Base-by-base conservation (phyloP, 2,888 invertebrate genomes). In the Agrotis segetum region DNA sequence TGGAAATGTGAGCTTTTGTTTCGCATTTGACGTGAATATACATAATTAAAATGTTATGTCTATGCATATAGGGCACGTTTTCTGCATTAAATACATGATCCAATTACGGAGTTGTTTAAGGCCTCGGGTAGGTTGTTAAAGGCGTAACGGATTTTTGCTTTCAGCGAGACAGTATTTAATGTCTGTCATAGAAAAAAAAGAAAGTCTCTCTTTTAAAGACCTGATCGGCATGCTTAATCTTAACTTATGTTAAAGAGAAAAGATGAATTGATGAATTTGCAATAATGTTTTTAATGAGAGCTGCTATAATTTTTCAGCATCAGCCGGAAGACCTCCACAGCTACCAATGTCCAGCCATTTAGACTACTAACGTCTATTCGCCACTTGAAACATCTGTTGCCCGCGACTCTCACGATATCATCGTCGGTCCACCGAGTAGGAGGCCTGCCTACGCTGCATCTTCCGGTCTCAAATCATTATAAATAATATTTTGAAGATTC, bases 1-100 rank as follows among this genome's bases (percentile, higher is more conserved):
- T 85, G 82, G 87, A 88, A 87, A 89, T 87, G 88, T 85, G 87
- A 88, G 89, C 90, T 86, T 89, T 90, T 91, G 90, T 92, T 90
- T 87, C 86, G 78, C 82, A 85, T 89, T 89, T 89, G 87, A 86
- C 87, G 87, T 79, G 74, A 81, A 77, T 83, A 77, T 85, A 84
- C 77, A 86, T 84, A 86, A 86, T 84, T 86, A 84, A 82, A 84
- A 77, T 67, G 77, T 72, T 82, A 76, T 68, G 77, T 81, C 67
- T 72, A 74, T 73, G 71, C 61, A 71, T 74, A 64, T 52, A 67
- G 50, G 40, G 60, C 64, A 67, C 71, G 71, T 64, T 56, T 49
- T 67, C 69, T 70, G 56, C 74, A 82, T 80, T 79, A 74, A 70
- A 58, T 53, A 79, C 67, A 70, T 68, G 74, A 69, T 79, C 52